These are phyloP conservation scores for Xestia c-nigrum DNA, from an alignment of 2,888 invertebrate species.

Conservation along the genomic window DNA sequence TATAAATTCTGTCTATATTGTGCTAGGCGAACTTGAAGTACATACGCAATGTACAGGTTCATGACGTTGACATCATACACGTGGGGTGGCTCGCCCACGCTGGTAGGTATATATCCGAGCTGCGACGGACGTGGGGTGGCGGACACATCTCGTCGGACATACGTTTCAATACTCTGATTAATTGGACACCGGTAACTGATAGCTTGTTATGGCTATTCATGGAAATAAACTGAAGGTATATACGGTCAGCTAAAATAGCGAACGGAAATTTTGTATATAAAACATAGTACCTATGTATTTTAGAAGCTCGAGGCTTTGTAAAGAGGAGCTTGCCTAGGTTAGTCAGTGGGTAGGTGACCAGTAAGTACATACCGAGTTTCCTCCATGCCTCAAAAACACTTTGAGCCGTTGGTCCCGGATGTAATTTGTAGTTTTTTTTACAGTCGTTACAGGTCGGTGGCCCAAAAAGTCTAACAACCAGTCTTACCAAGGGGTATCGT, in stretches of 20 bases:
- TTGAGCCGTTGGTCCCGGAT: too few relatives aligned
- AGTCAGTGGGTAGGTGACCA: too few relatives aligned
- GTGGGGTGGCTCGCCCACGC: not conserved
- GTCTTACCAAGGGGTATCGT: too few relatives aligned
- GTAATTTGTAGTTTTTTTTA: too few relatives aligned
- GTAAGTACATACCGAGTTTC: too few relatives aligned
- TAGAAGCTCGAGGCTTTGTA: too few relatives aligned
- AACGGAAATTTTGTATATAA: too few relatives aligned
- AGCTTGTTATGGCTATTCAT: not conserved
- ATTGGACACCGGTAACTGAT: slow-evolving; percentile 18
- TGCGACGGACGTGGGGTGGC: not conserved
- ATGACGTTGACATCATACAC: not conserved
- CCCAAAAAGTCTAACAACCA: too few relatives aligned
- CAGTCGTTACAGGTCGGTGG: too few relatives aligned
- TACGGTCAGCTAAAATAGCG: not conserved
- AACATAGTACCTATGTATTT: too few relatives aligned
- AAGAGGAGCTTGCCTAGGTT: too few relatives aligned
- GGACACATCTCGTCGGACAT: slow-evolving; percentile 1
- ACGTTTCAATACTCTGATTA: slow-evolving; percentile 31
- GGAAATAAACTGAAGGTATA: not conserved
- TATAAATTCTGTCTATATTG: not conserved
- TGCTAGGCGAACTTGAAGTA: not conserved
- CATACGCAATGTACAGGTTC: not conserved
- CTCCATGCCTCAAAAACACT: too few relatives aligned
- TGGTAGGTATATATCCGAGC: slow-evolving; percentile 7